Evolutionary conservation across 2,113 vertebrate genomes (phyloP), one percentile per base, ranked within the genome.

Genomic region (Pipra filicauda): DNA sequence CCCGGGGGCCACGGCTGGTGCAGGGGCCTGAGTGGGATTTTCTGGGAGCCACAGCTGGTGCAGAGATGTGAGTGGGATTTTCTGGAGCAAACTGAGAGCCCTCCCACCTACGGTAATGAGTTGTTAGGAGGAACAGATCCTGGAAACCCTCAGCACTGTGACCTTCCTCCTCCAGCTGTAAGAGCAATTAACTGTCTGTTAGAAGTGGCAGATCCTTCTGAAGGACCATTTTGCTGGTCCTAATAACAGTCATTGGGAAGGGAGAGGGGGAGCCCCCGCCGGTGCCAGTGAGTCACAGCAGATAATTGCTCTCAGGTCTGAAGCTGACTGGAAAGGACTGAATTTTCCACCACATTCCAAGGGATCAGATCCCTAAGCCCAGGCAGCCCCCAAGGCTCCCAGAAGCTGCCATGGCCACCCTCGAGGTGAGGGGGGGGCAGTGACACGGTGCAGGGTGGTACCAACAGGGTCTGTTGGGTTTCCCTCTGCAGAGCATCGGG

Each of bases 381-480:
- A 8, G 57, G 51, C 39, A 74, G 43, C 27, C 24, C 24, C n/a
- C 22, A 18, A 2, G 10, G 41, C 16, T 66, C 8, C 11, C 46
- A 12, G 46, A 4, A 37, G 74, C 33, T 57, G 64, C 64, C 2
- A 19, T 6, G 33, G 39, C 41, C 57, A 15, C 59, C 17, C 18
- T 39, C 0, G 1, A 27, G 43, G 21, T 2, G 37, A 2, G 15
- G 6, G 9, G 9, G 54, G 11, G 14, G n/a, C 20, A 5, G 52
- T 3, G 28, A 14, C 9, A 12, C 0, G 0, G 35, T 4, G 12
- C 1, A 2, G 5, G 7, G 44, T 1, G 11, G 7, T 2, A 5
- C 18, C 7, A 1, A 4, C 24, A 11, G 57, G 35, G 3, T 14
- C 27, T 27, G 0, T 31, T 1, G 2, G 39, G 18, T 33, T 7